A percentile compares a stretch with the other conserved stretches of the same genome.
Conservation (phyloP, 2,888 invertebrate genomes). For the Tiliacea citrago region DNA sequence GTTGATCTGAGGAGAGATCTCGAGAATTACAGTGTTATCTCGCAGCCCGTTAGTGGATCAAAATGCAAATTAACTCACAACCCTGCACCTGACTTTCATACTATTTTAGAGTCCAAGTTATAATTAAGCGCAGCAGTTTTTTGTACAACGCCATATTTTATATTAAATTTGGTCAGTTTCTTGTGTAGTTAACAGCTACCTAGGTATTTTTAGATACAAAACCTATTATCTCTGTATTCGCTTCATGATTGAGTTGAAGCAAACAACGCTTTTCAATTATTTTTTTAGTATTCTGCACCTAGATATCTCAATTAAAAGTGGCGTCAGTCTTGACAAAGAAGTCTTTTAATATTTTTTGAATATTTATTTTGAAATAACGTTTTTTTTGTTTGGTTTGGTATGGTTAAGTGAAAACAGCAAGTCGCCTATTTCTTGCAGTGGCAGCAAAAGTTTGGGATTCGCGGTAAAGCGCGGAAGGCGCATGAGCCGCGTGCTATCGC, state of each 20-base stretch:
- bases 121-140: slow-evolving; percentile 53
- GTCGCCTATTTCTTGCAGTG: slow-evolving; percentile 51
- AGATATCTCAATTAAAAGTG: slow-evolving; percentile 44
- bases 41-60: slow-evolving; percentile 75
- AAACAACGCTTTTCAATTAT: slow-evolving; percentile 36
- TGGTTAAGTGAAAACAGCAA: slow-evolving; percentile 22
- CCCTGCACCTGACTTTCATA: slow-evolving; percentile 70
- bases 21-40: slow-evolving; percentile 79
- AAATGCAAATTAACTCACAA: slow-evolving; percentile 79
- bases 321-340: slow-evolving; percentile 3
- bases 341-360: slow-evolving; percentile 8
- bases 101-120: slow-evolving; percentile 63
- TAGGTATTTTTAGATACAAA: slow-evolving; percentile 42
- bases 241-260: slow-evolving; percentile 32
- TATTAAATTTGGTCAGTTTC: slow-evolving; percentile 41
- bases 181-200: slow-evolving; percentile 28
- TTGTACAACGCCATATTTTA: slow-evolving; percentile 28
- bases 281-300: slow-evolving; percentile 31
- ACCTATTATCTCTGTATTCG: slow-evolving; percentile 41
- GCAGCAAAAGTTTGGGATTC: slow-evolving; percentile 61
- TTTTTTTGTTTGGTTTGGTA: slow-evolving; percentile 7
- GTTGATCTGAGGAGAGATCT: slow-evolving; percentile 77
- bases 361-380: not conserved
- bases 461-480: slow-evolving; percentile 68
- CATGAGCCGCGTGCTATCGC: slow-evolving; percentile 72